Base-by-base conservation (phyloP, 1,140 invertebrate genomes). In the Geopemphigus sp. region DNA sequence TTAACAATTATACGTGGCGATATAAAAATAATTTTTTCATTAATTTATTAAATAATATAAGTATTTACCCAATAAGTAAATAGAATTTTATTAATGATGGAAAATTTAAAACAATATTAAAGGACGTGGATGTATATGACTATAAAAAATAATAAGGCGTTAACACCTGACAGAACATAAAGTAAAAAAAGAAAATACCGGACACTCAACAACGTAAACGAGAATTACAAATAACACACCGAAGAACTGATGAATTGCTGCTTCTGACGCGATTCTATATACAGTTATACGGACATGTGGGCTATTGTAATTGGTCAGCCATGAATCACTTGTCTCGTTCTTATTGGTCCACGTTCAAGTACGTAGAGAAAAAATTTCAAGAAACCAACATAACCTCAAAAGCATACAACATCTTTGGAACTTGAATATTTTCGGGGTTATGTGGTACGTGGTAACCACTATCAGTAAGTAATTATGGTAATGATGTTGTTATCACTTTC, bases 281-380 rank as follows among this genome's bases (percentile, higher is more conserved):
- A 78, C 74, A 78, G 74, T 78, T 78, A 63, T 61, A 26, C 39
- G 45, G 22, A 78, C 45, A 78, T 78, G 74, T 78, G 74, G 74
- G 74, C 22, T n/a, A 1, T 61, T 59, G 19, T 78, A 14, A 78
- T 78, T 78, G 74, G 74, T 61, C 39, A 11, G 19, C 17, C 53
- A 50, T 68, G 17, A 83, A 81, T 84, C 84, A 87, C 86, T 87
- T 89, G 88, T 86, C 87, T 81, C 17, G 19, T 66, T 72, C 17
- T 81, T 61, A 88, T 89, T 88, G 88, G 88, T 86, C 87, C 88
- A 89, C 87, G 88, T 88, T 82, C 26, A 22, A 78, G 19, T 22
- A 78, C 45, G 17, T 15, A 78, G 47, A 45, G 11, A 47, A 10
- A 74, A 74, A 76, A 78, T 63, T 3, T n/a, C 6, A 22, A 57